Evolutionary conservation across 1,140 invertebrate species (phyloP).

Genomic region (Anoplolepis gracilipes): DNA sequence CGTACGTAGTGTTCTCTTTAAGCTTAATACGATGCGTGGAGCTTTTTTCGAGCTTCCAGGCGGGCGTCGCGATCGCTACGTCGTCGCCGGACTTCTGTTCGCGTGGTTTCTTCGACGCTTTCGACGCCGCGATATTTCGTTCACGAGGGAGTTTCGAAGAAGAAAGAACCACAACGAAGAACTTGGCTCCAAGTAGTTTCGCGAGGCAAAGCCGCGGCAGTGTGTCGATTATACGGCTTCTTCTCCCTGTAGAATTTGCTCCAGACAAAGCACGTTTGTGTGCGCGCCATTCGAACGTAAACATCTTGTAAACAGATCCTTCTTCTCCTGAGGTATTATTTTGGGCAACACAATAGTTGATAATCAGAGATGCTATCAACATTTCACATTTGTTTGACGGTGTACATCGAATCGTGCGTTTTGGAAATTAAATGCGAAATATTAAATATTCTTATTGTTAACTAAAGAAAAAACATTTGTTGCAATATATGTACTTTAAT

Average conservation of each 20-base stretch:
- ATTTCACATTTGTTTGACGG: background rate
- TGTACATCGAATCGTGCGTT: background rate
- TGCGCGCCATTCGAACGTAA: constrained; percentile 40
- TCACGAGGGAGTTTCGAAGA: constrained; percentile 41
- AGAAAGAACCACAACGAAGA: constrained; percentile 43
- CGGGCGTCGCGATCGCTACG: background rate
- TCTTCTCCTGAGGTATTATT: constrained; percentile 11
- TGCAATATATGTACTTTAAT: too few relatives aligned
- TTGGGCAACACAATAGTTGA: background rate
- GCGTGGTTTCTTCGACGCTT: constrained; percentile 47
- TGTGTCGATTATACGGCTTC: constrained; percentile 69
- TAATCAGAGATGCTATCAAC: constrained; percentile 8
- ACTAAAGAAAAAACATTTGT: too few relatives aligned
- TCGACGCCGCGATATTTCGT: constrained; percentile 59
- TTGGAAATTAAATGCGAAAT: background rate
- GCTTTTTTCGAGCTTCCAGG: constrained; percentile 34
- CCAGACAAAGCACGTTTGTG: constrained; percentile 31
- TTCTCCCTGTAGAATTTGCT: constrained; percentile 23
- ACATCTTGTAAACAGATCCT: constrained; percentile 58
- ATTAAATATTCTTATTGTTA: background rate
- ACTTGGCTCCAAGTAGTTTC: constrained; percentile 66
- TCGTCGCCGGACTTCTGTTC: constrained; percentile 21
- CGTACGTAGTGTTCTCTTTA: constrained; percentile 7
- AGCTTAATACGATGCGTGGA: constrained; percentile 30
- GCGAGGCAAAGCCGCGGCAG: constrained; percentile 21